phyloP scores from a whole-genome alignment of 2,113 vertebrate species.

The Leuciscus idus region DNA sequence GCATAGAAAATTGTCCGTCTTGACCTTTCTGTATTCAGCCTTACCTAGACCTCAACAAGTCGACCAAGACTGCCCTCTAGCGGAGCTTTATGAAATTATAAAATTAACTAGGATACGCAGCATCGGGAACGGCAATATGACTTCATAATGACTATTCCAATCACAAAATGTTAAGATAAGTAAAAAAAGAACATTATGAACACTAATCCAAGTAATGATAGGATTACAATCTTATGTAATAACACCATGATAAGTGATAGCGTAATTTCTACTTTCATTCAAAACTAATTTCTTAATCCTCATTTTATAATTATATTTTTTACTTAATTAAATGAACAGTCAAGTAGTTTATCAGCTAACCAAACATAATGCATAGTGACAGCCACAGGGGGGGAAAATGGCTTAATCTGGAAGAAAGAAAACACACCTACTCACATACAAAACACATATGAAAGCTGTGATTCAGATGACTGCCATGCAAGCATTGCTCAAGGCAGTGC shows the following conservation, averaged over 20 bases:
- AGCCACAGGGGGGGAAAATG: background rate
- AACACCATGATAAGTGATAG: background rate
- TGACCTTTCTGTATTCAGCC: background rate
- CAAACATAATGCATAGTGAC: constrained; percentile 8
- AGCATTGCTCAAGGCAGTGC: constrained; percentile 41
- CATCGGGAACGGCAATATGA: background rate
- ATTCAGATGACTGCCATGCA: constrained; percentile 25
- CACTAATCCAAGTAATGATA: background rate
- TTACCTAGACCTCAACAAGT: background rate
- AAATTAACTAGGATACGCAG: background rate
- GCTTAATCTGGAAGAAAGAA: constrained; percentile 1
- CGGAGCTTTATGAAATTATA: background rate
- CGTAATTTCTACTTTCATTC: background rate
- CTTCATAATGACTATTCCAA: background rate
- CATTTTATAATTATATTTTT: background rate
- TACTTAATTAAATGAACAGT: background rate
- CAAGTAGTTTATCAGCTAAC: background rate
- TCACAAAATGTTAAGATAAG: background rate
- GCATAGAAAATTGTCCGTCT: background rate
- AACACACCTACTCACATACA: background rate
- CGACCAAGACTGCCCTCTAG: constrained; percentile 43
- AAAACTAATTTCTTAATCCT: background rate
- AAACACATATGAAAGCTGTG: constrained; percentile 22
- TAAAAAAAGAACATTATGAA: background rate
- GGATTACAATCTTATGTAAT: background rate